These are phyloP conservation scores for Corapipo altera DNA, from an alignment of 2,113 vertebrate species.

Conservation along the genomic window DNA sequence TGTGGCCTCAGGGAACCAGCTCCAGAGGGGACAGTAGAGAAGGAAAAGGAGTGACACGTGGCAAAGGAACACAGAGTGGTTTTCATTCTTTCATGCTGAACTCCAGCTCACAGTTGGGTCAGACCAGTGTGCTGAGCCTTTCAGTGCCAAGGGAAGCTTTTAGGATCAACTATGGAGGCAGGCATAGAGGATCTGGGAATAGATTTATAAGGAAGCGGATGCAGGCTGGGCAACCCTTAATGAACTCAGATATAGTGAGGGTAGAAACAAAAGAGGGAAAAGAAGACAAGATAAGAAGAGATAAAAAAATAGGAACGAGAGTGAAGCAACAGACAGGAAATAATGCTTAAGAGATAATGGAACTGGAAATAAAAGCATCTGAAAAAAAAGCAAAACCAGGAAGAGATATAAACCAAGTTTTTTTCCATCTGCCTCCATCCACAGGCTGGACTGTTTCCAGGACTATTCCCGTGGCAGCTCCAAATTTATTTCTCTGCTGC, in stretches of 20 bases:
- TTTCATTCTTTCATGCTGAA: background rate
- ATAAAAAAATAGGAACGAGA: background rate
- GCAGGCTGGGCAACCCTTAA: background rate
- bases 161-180: background rate
- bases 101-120: background rate
- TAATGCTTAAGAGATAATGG: background rate
- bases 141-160: background rate
- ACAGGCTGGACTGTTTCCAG: conserved; percentile 39
- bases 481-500: conserved; percentile 63
- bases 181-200: background rate
- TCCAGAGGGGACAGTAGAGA: background rate
- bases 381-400: background rate
- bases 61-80: background rate
- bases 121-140: background rate
- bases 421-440: background rate
- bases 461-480: conserved; percentile 58
- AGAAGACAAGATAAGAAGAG: background rate
- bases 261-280: background rate
- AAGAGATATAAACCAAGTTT: background rate
- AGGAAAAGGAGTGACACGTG: rapidly evolving
- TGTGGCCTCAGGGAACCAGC: background rate
- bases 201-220: background rate
- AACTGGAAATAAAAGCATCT: background rate
- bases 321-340: background rate
- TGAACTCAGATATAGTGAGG: background rate